Base-by-base conservation (phyloP, 2,888 invertebrate genomes). In the Polymixis lichenea region DNA sequence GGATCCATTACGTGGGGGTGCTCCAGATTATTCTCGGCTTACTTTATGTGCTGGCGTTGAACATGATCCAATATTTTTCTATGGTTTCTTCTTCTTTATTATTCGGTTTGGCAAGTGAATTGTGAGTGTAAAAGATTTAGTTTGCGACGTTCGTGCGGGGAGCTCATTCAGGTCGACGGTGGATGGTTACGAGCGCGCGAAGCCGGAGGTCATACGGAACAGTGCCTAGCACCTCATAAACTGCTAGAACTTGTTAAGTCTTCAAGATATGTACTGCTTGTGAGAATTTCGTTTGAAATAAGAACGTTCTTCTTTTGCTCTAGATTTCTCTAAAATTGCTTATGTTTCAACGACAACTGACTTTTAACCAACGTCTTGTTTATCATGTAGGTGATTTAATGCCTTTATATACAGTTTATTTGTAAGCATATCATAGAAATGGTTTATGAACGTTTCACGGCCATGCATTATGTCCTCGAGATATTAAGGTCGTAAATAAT, bases 401-500 rank as follows among this genome's bases (percentile, higher is more conserved):
- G 17, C n/a, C 3, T 49, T 25, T 43, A 28, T 65, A 22, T 71
- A n/a, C n/a, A 68, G 51, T 56, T 72, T 19, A 43, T 49, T 82
- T 62, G 51, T 46, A 64, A 61, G 32, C 56, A 64, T 60, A 75
- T 71, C 75, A 72, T 77, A 82, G 64, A 46, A 77, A 79, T 76
- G n/a, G 72, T 78, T 75, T 82, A 80, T 78, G 70, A 62, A 46
- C 46, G 32, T 69, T 71, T 78, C 78, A 83, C 75, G 73, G 76
- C 66, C 64, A 84, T 86, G 85, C 83, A 87, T 90, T 88, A 90
- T 88, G 87, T 89, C 84, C 88, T 89, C 87, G 83, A 88, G 86
- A 90, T 89, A 87, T 88, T 86, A 90, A 88, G 86, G 84, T 91
- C 91, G 88, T 95, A 93, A 95, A 95, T 94, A 94, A 94, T 93